Evolutionary conservation across 1,140 invertebrate genomes (phyloP), one percentile per base, ranked within the genome.

Genomic region (Drosophila yakuba): DNA sequence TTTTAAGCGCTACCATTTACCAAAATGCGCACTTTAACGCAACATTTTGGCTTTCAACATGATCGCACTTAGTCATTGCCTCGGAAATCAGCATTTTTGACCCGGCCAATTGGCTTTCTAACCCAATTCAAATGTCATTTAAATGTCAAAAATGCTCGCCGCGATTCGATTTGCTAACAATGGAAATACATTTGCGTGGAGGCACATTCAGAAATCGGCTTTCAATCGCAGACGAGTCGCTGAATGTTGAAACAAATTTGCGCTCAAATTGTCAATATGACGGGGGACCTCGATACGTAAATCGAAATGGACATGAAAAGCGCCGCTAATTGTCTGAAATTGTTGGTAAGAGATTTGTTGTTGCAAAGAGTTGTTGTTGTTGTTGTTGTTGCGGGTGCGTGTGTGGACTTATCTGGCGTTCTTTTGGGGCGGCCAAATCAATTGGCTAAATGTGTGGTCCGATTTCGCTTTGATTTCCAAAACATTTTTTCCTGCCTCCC

Each of bases 301-400:
- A 60, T 55, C 41, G 23, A 62, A 51, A 55, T 56, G 28, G 51
- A 91, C 88, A 89, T 91, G 80, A 89, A 91, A 85, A 88, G 78
- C 78, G 84, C 89, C 88, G 88, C 83, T 89, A 91, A 91, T 91
- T 91, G 89, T 91, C 74, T 82, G 88, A 90, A 91, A 90, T 88
- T 83, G 82, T 90, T 90, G 56, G 61, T 32, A 32, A 32, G 32
- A 32, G 28, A 17, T 17, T 32, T 32, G 28, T 89, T 84, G 78
- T 81, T 35, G 6, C 2, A 17, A 17, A 17, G 17, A 17, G 17
- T 17, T 0, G 28, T 32, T 32, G 28, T 89, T 84, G 17, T 17
- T 0, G 28, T 32, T 32, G 28, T 89, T 84, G 78, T 81, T 35
- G 6, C 2, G 8, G 20, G 12, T 73, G 74, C 64, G 78, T 79